A percentile compares a stretch with the other conserved stretches of the same genome.
Evolutionary conservation across 1,140 invertebrate genomes (phyloP).

Genomic region (Ceratina calcarata): DNA sequence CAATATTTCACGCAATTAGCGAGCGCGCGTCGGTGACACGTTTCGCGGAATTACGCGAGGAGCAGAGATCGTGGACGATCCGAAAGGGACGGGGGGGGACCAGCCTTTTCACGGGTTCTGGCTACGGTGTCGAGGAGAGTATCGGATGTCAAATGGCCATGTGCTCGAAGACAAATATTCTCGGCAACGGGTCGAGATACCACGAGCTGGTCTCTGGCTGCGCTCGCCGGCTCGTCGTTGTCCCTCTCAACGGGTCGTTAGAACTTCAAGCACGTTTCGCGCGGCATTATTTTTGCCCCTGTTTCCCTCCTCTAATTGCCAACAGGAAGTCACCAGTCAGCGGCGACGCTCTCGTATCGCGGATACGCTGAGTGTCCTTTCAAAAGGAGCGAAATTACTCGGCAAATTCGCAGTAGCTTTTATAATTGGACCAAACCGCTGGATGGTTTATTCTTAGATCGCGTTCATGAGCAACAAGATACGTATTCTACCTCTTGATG

Average conservation of each 20-base stretch:
- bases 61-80: constrained; percentile 47
- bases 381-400: constrained; percentile 55
- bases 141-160: constrained; percentile 73
- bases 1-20: constrained; percentile 52
- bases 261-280: constrained; percentile 55
- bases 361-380: constrained; percentile 44
- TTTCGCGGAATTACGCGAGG: constrained; percentile 17
- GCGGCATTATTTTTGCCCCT: constrained; percentile 64
- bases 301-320: constrained; percentile 66
- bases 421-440: constrained; percentile 51
- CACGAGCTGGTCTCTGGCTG: not conserved
- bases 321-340: constrained; percentile 68
- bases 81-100: constrained; percentile 41
- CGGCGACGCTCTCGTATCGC: constrained; percentile 31
- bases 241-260: constrained; percentile 73
- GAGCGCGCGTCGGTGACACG: constrained; percentile 28
- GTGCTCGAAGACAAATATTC: constrained; percentile 73
- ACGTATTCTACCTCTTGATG: not conserved
- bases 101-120: constrained; percentile 20
- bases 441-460: constrained; percentile 48
- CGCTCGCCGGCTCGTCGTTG: constrained; percentile 40
- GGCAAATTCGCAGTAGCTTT: constrained; percentile 62
- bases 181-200: constrained; percentile 50
- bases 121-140: constrained; percentile 56
- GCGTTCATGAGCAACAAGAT: not conserved